phyloP scores from a whole-genome alignment of 2,888 invertebrate genomes.

The Vanessa cardui region DNA sequence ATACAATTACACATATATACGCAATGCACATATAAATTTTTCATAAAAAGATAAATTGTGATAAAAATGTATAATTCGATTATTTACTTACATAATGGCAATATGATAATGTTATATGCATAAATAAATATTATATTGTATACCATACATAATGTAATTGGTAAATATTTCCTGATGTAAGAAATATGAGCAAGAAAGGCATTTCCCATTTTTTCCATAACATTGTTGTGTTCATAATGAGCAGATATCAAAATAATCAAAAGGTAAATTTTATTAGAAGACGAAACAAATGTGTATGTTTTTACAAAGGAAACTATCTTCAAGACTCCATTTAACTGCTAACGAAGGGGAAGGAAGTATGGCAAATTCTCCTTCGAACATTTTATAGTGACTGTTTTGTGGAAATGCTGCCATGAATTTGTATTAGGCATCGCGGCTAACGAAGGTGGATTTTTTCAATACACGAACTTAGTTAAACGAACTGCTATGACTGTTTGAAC shows the following conservation, averaged over 20 bases:
- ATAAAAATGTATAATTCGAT: no score
- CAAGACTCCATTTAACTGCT: conserved; percentile 20
- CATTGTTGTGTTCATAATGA: no score
- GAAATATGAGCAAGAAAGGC: no score
- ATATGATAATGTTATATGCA: no score
- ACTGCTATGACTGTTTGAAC: conserved; percentile 1
- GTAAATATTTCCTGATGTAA: no score
- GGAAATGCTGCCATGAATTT: conserved; percentile 25
- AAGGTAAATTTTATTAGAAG: conserved; percentile 4
- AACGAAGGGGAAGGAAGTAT: conserved; percentile 28
- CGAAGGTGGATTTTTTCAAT: conserved; percentile 22
- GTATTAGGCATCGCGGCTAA: conserved; percentile 24
- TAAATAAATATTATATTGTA: no score
- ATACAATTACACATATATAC: no score
- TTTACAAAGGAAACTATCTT: conserved; percentile 22
- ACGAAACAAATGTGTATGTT: conserved; percentile 19
- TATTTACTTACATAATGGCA: no score
- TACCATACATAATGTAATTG: no score
- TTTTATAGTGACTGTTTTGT: conserved; percentile 28
- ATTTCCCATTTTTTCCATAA: no score
- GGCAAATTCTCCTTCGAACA: conserved; percentile 22
- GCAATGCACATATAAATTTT: no score
- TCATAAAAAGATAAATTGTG: no score
- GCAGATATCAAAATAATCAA: background rate
- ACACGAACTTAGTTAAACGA: conserved; percentile 15